Conservation (phyloP, 2,113 vertebrate genomes). For the Mixornis gularis region DNA sequence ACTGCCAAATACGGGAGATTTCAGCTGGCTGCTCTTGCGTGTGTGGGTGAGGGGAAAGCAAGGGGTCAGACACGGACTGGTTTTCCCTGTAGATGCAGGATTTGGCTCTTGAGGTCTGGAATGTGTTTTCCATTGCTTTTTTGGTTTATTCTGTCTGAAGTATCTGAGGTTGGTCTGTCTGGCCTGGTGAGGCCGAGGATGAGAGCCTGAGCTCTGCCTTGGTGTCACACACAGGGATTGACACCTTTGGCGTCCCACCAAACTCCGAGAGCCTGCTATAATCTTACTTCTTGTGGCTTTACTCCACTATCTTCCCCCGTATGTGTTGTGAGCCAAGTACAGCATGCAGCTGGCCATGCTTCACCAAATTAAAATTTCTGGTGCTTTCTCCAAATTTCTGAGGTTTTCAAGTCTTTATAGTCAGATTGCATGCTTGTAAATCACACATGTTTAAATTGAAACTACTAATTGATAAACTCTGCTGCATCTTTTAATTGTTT, state of each 20-base stretch:
- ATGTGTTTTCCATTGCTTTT: background rate
- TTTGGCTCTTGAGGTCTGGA: background rate
- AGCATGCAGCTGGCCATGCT: background rate
- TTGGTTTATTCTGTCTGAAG: background rate
- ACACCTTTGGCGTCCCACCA: background rate
- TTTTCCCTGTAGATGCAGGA: background rate
- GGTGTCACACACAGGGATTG: background rate
- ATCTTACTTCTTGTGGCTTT: background rate
- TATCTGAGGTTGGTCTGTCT: background rate
- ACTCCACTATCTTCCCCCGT: background rate
- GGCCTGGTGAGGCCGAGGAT: fast-evolving
- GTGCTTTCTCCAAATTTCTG: background rate
- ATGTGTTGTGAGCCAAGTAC: background rate
- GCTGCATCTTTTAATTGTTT: background rate
- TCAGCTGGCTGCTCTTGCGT: background rate
- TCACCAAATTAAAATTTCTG: background rate
- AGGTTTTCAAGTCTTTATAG: background rate
- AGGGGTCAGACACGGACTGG: fast-evolving
- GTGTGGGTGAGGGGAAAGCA: background rate
- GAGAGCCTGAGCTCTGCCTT: background rate
- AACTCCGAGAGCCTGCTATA: fast-evolving
- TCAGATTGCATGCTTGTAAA: background rate
- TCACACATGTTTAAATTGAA: background rate
- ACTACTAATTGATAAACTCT: background rate
- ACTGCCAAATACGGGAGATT: background rate